These are phyloP conservation scores for Megaceryle torquata DNA, from an alignment of 2,113 vertebrate genomes.

Conservation along the genomic window DNA sequence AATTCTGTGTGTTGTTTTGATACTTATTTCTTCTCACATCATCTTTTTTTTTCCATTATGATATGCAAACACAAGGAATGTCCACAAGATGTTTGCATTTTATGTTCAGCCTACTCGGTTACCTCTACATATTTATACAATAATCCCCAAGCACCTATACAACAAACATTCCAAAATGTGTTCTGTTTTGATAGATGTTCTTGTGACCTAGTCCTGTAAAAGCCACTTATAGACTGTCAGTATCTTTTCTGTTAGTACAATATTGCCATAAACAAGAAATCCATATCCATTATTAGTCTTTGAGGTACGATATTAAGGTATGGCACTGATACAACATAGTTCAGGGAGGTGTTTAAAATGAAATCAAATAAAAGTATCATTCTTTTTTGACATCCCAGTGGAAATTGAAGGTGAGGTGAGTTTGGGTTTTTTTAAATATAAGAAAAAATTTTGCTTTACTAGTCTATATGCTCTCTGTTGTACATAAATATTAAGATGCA, in stretches of 20 bases:
- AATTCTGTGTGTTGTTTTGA: background rate
- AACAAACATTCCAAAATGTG: background rate
- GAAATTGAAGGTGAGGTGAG: background rate
- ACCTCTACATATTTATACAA: background rate
- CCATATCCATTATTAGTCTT: accelerated
- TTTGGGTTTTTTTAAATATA: background rate
- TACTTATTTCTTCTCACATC: background rate
- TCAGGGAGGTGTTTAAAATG: background rate
- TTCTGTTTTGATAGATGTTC: background rate
- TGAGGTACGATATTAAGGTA: background rate
- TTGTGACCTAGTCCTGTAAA: background rate
- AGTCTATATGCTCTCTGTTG: background rate
- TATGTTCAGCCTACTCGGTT: background rate
- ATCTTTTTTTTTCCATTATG: background rate
- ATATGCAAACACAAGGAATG: background rate
- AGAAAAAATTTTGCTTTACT: background rate
- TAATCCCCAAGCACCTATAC: background rate
- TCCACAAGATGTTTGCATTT: background rate
- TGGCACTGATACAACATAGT: background rate
- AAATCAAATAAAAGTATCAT: background rate
- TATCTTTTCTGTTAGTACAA: background rate
- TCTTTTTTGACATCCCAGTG: background rate
- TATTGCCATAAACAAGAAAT: background rate
- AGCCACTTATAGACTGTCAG: background rate
- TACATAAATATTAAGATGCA: background rate